Base-by-base conservation (phyloP, 2,113 vertebrate species). In the Prietella phreatophila region DNA sequence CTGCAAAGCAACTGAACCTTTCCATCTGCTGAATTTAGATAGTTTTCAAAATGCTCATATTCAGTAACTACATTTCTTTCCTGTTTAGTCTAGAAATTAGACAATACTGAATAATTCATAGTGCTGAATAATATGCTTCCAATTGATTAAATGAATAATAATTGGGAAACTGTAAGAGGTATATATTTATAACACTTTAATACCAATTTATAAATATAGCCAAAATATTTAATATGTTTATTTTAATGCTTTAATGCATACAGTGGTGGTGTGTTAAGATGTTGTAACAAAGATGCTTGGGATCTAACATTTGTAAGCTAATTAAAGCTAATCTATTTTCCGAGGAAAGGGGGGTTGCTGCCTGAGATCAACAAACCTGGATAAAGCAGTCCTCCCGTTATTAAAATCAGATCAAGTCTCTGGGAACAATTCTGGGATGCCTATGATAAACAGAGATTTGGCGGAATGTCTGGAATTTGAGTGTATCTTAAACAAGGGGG, bases 381-480 rank as follows among this genome's bases (percentile, higher is more conserved):
- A 91, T 88, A 85, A 87, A 63, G 80, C 63, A 88, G 86, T 60
- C 50, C 27, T 84, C 14, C n/a, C 19, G 85, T 92, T 89, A 90
- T 91, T 91, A 83, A 91, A 83, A 88, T 91, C 87, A 85, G 87
- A 88, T 86, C 65, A 85, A 73, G 67, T 78, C 56, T 87, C 86
- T 89, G 83, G 87, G 65, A 87, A 27, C 83, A 82, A 88, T 89
- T 90, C 63, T 84, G 56, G 76, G 60, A 83, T 25, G 82, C 20
- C 42, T 76, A 61, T 60, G 71, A 88, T 84, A 83, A 87, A 91
- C 56, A 83, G 61, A 84, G 39, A 55, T 76, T 84, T 84, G 82
- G 82, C 87, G 65, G 20, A 55, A 47, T 61, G n/a, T 89, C 22
- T 60, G 47, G 83, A 78, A 83, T 86, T 33, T 19, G n/a, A 85